Evolutionary conservation across 2,797 vertebrate genomes (phyloP), one percentile per base, ranked within the genome.

Genomic region (Malacoctenus gilli): DNA sequence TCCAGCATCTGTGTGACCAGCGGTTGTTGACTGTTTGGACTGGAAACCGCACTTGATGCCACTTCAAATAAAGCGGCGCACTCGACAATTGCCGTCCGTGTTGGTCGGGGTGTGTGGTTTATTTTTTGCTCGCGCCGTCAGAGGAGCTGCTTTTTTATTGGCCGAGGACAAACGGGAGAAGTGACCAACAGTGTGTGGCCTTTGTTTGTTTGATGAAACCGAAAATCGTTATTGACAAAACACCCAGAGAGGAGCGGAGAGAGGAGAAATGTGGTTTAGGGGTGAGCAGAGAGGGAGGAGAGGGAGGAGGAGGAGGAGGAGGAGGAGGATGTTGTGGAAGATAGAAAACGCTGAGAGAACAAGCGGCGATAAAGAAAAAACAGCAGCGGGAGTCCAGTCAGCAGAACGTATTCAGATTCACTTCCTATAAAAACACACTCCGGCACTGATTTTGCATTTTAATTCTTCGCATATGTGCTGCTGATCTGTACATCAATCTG

Each of bases 1-100:
- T 30, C 52, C 53, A 34, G 72, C 38, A 10, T 75, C 61, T 80
- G 79, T 82, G 82, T 75, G 71, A 75, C 78, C 83, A 82, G 79
- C 70, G 14, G 30, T 23, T 68, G 72, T 71, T 78, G 62, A 80
- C 68, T 74, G 71, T 83, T 83, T 85, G 77, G 42, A 68, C 62
- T 73, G 46, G 53, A 71, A 73, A 51, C 73, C 34, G 68, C 54
- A 39, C 55, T 59, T 18, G 43, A 41, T 52, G 72, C 76, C 85
- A 82, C 67, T 72, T 77, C 79, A 84, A 85, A 84, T 76, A 82
- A 18, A 4, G 4, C 48, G 15, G 15, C n/a, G n/a, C 48, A 51
- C 47, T 67, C 53, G 79, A 80, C 61, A 41, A 36, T 18, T 59
- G 70, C 68, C 68, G 25, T 63, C 65, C 37, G 75, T 64, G 50